Percentiles rank a stretch among this genome's conserved stretches.
These are phyloP conservation scores for Nibea albiflora DNA, from an alignment of 2,113 vertebrate genomes.

Conservation along the genomic window DNA sequence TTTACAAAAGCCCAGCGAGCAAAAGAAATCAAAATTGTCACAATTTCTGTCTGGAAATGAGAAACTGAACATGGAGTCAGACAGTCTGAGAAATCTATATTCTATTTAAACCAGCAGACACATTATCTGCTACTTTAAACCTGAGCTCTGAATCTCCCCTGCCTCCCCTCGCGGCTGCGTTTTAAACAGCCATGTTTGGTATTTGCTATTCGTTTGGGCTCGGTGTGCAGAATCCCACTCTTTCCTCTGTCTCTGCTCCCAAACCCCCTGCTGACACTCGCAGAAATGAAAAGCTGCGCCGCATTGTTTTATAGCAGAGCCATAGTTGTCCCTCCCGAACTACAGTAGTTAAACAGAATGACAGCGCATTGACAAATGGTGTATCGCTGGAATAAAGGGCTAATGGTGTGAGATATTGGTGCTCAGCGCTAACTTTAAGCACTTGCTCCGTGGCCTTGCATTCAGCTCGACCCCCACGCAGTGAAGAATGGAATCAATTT, in stretches of 20 bases:
- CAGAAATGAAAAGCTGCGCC: conserved; percentile 33
- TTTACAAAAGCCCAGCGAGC: conserved; percentile 7
- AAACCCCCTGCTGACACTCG: not conserved
- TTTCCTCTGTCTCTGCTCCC: conserved; percentile 1
- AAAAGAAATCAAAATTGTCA: conserved; percentile 3
- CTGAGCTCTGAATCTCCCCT: conserved; percentile 22
- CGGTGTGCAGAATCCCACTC: not conserved
- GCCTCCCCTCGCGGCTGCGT: conserved; percentile 20
- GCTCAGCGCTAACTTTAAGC: conserved; percentile 64
- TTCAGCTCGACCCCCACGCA: conserved; percentile 37
- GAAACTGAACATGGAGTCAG: conserved; percentile 19
- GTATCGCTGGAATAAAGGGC: conserved; percentile 45
- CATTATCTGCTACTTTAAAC: conserved; percentile 43
- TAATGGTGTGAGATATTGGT: conserved; percentile 76
- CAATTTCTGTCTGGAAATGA: conserved; percentile 12
- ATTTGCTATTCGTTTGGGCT: conserved; percentile 28
- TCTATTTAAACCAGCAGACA: conserved; percentile 31
- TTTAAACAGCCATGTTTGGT: conserved; percentile 29
- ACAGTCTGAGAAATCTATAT: conserved; percentile 33
- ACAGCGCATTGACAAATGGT: conserved; percentile 66
- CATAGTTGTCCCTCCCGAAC: conserved; percentile 46
- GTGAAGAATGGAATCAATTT: conserved; percentile 71
- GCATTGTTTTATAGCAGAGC: conserved; percentile 49
- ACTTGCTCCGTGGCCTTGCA: conserved; percentile 53
- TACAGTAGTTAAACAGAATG: conserved; percentile 59